Conservation (phyloP, 2,888 invertebrate genomes). For the Hemaris fuciformis region DNA sequence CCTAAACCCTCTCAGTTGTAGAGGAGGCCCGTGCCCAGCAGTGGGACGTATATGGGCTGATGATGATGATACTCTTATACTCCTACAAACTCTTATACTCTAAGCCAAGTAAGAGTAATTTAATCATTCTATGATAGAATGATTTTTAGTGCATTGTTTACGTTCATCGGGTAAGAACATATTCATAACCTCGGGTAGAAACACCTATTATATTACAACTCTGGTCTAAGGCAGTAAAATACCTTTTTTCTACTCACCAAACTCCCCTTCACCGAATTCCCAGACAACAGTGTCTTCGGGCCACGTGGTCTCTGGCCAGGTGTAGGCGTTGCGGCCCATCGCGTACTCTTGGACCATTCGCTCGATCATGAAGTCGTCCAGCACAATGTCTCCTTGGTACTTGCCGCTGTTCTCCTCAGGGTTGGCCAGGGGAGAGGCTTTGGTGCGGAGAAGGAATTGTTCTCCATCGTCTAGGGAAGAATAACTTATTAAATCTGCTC, state of each 20-base stretch:
- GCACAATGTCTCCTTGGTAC: conserved; percentile 67
- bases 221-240: background rate
- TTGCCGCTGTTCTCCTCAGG: conserved; percentile 66
- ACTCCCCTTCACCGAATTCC: conserved; percentile 60
- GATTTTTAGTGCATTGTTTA: too few species aligned
- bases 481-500: too few species aligned
- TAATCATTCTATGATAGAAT: too few species aligned
- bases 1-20: too few species aligned
- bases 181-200: too few species aligned
- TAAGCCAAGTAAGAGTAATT: too few species aligned
- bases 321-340: conserved; percentile 61
- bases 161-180: too few species aligned
- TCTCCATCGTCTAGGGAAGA: conserved; percentile 50
- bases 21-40: too few species aligned
- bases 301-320: conserved; percentile 61
- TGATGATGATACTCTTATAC: too few species aligned
- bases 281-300: conserved; percentile 63
- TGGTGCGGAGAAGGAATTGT: conserved; percentile 36
- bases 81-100: too few species aligned
- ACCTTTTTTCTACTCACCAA: conserved; percentile 52
- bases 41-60: too few species aligned
- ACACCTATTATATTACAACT: too few species aligned
- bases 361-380: conserved; percentile 63
- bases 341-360: conserved; percentile 56
- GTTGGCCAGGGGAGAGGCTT: conserved; percentile 40